Conservation (phyloP, 1,140 invertebrate genomes). For the Solenopsis invicta region DNA sequence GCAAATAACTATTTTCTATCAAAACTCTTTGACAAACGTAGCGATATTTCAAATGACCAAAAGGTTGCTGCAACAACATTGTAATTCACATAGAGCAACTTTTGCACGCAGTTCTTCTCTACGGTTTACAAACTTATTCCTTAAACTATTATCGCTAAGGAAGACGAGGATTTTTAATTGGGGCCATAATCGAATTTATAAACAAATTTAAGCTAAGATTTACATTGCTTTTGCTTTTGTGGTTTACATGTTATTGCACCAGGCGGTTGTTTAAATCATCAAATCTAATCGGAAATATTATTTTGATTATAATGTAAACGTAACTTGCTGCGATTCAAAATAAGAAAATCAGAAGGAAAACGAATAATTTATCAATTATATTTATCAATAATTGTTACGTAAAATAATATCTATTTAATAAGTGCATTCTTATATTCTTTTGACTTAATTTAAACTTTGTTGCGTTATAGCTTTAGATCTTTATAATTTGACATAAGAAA, state of each 20-base stretch:
- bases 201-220: slow-evolving; percentile 23
- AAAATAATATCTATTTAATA: not conserved
- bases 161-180: slow-evolving; percentile 33
- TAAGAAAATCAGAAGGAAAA: not conserved
- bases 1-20: not conserved
- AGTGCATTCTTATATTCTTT: not conserved
- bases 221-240: not conserved
- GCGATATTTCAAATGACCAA: not conserved
- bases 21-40: not conserved
- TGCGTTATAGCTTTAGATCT: not conserved
- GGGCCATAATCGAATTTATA: not conserved
- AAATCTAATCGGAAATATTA: not conserved
- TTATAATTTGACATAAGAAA: not conserved
- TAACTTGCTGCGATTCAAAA: not conserved
- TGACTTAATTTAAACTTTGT: not conserved
- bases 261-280: not conserved
- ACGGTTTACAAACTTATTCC: slow-evolving; percentile 51
- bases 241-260: slow-evolving; percentile 1
- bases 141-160: not conserved
- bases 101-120: slow-evolving; percentile 37
- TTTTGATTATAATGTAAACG: not conserved
- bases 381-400: not conserved
- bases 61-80: not conserved
- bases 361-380: not conserved
- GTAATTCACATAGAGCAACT: slow-evolving; percentile 30